phyloP scores from a whole-genome alignment of 2,113 vertebrate species.

The Neomonachus schauinslandi region DNA sequence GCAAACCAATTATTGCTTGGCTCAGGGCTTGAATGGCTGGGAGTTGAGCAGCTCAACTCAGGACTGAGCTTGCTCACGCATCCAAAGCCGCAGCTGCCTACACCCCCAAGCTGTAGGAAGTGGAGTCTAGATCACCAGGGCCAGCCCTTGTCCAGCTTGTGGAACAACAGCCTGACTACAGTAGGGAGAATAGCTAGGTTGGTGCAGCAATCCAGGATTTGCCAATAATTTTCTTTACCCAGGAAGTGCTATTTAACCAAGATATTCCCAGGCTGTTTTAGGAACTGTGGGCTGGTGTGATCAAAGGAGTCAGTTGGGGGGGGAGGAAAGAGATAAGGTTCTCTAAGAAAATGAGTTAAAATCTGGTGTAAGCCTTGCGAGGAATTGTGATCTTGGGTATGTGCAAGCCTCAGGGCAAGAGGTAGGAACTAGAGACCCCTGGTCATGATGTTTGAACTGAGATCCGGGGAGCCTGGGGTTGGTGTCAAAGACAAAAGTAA shows the following conservation, averaged over 20 bases:
- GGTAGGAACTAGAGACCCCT: background rate
- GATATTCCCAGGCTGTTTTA: background rate
- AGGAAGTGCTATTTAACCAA: background rate
- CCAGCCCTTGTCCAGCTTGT: background rate
- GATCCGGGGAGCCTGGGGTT: background rate
- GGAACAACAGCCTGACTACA: too few species aligned
- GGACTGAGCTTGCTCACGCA: background rate
- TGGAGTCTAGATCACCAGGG: background rate
- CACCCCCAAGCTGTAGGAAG: rapidly evolving
- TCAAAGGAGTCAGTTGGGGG: background rate
- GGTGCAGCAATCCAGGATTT: background rate
- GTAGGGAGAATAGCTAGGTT: background rate
- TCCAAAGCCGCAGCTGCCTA: background rate
- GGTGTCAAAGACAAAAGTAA: background rate
- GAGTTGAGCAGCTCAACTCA: background rate
- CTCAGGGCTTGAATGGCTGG: background rate
- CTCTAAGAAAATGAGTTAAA: background rate
- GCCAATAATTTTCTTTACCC: background rate
- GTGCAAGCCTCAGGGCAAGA: background rate
- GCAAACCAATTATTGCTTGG: background rate
- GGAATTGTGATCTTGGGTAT: background rate
- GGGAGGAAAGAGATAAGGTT: background rate
- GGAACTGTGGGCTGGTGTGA: background rate
- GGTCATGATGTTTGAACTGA: background rate
- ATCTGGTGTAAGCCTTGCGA: background rate